A percentile compares a stretch with the other conserved stretches of the same genome.
phyloP scores from a whole-genome alignment of 1,140 invertebrate species.

The Drosophila pallidifrons region DNA sequence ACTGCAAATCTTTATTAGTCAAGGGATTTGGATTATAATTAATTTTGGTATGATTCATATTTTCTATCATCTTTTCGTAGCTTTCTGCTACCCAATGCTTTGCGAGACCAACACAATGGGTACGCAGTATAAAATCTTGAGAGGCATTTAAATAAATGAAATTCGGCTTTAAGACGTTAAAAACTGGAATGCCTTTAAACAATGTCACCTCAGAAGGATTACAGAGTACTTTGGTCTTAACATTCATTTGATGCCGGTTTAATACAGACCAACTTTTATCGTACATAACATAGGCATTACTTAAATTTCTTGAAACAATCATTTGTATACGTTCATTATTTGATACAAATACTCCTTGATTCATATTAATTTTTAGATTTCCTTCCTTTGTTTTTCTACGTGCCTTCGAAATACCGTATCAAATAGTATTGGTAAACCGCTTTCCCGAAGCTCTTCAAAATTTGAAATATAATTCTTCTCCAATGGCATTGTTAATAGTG shows the following conservation, averaged over 20 bases:
- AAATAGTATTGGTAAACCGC: slow-evolving; percentile 16
- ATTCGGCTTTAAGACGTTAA: background rate
- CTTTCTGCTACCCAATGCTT: background rate
- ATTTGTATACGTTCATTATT: background rate
- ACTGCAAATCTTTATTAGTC: background rate
- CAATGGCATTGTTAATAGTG: slow-evolving; percentile 35
- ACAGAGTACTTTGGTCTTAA: background rate
- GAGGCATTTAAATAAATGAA: background rate
- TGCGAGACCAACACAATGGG: background rate
- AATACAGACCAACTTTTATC: background rate
- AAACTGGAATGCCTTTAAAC: background rate
- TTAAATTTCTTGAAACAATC: background rate
- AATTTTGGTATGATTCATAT: background rate
- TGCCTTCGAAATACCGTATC: background rate
- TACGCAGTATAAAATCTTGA: background rate
- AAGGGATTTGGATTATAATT: background rate
- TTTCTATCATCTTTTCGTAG: background rate
- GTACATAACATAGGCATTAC: background rate
- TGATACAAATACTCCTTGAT: background rate
- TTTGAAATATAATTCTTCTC: background rate
- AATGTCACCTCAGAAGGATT: background rate
- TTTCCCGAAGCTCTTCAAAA: slow-evolving; percentile 37
- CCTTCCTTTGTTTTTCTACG: background rate
- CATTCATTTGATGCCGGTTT: background rate
- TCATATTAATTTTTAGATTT: background rate